A percentile compares a stretch with the other conserved stretches of the same genome.
phyloP scores from a whole-genome alignment of 2,888 invertebrate species.

The Aleiodes alternator region DNA sequence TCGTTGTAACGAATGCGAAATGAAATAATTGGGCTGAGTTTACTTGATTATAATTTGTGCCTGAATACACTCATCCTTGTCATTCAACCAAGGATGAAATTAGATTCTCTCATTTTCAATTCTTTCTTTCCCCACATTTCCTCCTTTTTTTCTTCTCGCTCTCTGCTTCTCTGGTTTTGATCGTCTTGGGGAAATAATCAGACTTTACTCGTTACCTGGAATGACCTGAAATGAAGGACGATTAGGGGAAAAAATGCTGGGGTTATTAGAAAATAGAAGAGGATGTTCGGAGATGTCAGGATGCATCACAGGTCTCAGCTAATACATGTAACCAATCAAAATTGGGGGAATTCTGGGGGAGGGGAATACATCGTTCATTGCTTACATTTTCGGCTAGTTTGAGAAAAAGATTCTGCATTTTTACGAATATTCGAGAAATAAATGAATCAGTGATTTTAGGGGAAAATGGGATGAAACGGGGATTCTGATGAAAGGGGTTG shows the following conservation, averaged over 20 bases:
- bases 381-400: neutral
- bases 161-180: neutral
- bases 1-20: neutral
- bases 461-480: too few relatives aligned
- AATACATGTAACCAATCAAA: neutral
- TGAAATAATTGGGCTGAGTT: neutral
- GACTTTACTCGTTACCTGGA: constrained; percentile 34
- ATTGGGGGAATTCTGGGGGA: neutral
- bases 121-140: neutral
- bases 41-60: neutral
- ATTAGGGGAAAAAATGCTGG: constrained; percentile 29
- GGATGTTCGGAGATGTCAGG: constrained; percentile 24
- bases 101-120: neutral
- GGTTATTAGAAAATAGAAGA: constrained; percentile 1
- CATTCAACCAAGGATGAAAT: neutral
- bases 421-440: too few relatives aligned
- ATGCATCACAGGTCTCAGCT: neutral
- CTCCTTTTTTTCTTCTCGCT: neutral
- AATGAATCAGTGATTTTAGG: too few relatives aligned
- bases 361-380: neutral
- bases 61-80: neutral
- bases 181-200: constrained; percentile 30
- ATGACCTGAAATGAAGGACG: constrained; percentile 33
- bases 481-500: too few relatives aligned
- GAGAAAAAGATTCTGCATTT: neutral